Conservation (phyloP, 1,140 invertebrate species). For the Drosophila erecta region DNA sequence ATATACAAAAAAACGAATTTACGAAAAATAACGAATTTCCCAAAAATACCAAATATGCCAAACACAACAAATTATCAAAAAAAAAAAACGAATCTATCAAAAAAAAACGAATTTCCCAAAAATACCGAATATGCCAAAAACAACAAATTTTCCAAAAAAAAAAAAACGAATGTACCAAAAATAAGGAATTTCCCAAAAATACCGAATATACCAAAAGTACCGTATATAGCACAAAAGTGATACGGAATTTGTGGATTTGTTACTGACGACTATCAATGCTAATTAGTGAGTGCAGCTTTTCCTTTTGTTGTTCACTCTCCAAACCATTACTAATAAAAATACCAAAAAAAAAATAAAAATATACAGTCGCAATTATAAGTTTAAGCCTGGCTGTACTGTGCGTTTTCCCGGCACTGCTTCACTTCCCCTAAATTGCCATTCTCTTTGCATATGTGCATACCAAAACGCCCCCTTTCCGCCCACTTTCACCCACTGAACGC, state of each 20-base stretch:
- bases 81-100: too few relatives aligned
- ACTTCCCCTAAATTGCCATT: background rate
- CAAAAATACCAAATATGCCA: background rate
- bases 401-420: background rate
- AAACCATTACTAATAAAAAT: background rate
- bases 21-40: too few relatives aligned
- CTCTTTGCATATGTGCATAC: conserved; percentile 31
- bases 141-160: background rate
- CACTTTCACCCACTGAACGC: conserved; percentile 5
- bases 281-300: too few relatives aligned
- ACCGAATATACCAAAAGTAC: too few relatives aligned
- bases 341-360: background rate
- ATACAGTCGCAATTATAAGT: background rate
- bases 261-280: too few relatives aligned
- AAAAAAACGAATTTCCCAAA: too few relatives aligned
- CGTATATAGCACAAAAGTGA: too few relatives aligned
- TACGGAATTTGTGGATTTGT: too few relatives aligned
- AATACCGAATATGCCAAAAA: background rate
- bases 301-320: too few relatives aligned
- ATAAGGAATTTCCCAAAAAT: too few relatives aligned
- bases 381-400: background rate
- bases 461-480: conserved; percentile 25
- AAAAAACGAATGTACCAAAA: too few relatives aligned
- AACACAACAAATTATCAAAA: background rate
- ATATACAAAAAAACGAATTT: too few relatives aligned